Conservation (phyloP, 92 coral and sea anemone species). For the Actinernus sp. region DNA sequence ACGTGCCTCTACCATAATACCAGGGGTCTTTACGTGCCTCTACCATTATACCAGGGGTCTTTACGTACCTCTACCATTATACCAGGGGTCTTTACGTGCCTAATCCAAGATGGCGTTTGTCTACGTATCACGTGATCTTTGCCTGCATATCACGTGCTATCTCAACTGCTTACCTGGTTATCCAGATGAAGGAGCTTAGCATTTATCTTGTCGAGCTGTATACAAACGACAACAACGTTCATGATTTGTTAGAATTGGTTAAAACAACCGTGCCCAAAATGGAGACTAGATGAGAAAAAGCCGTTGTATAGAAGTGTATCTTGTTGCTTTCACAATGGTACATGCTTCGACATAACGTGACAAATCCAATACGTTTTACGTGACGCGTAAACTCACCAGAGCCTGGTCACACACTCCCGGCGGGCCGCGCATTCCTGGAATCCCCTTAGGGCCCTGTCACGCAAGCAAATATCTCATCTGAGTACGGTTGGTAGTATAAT, state of each 20-base stretch:
- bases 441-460: not conserved
- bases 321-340: not conserved
- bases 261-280: too few species aligned
- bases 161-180: not conserved
- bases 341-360: not conserved
- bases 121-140: too few species aligned
- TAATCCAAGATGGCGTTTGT: too few species aligned
- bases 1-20: too few species aligned
- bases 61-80: too few species aligned
- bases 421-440: constrained; percentile 9
- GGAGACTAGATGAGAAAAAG: too few species aligned
- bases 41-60: too few species aligned
- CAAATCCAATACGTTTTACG: not conserved
- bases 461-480: too few species aligned
- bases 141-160: too few species aligned
- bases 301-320: not conserved
- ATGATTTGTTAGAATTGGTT: too few species aligned
- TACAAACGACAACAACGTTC: not conserved
- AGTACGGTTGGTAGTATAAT: not conserved
- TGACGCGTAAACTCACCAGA: constrained; percentile 8
- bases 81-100: too few species aligned
- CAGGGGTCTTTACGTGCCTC: too few species aligned
- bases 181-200: not conserved
- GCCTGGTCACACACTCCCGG: constrained; percentile 38
- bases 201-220: not conserved